Percentiles rank a stretch among this genome's conserved stretches.
Conservation (phyloP, 2,797 vertebrate genomes). For the Platalea minor region DNA sequence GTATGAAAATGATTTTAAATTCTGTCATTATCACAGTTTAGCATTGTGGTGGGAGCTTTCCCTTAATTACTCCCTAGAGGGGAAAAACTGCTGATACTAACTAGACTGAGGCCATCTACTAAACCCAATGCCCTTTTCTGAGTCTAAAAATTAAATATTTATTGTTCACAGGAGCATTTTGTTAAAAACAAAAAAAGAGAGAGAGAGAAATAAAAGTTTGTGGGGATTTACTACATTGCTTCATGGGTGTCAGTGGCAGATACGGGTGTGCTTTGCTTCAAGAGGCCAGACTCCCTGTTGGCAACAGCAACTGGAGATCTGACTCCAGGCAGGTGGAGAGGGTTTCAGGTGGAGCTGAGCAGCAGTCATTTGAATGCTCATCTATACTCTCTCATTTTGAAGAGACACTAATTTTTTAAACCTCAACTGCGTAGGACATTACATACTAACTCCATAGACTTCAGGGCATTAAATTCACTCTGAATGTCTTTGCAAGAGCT, state of each 20-base stretch:
- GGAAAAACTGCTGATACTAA: constrained; percentile 28
- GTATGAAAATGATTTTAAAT: constrained; percentile 31
- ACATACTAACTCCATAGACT: neutral
- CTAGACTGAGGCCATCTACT: neutral
- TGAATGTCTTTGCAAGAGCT: neutral
- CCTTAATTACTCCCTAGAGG: constrained; percentile 62
- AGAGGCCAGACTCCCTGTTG: neutral
- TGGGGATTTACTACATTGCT: neutral
- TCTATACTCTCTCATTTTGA: neutral
- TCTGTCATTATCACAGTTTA: constrained; percentile 49
- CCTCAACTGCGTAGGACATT: neutral
- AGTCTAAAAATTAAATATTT: constrained; percentile 33
- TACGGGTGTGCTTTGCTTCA: neutral
- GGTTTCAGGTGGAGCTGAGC: neutral
- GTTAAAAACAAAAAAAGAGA: neutral
- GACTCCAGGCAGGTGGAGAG: neutral
- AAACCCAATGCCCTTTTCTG: neutral
- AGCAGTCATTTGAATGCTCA: neutral
- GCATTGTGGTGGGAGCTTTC: constrained; percentile 19
- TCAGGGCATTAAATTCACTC: neutral
- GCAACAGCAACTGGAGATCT: rapidly evolving
- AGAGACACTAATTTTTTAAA: neutral
- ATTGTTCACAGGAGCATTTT: neutral
- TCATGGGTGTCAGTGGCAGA: neutral
- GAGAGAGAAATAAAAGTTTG: neutral